These are phyloP conservation scores for Liodrosophila aerea DNA, from an alignment of 2,888 invertebrate genomes.

Conservation along the genomic window DNA sequence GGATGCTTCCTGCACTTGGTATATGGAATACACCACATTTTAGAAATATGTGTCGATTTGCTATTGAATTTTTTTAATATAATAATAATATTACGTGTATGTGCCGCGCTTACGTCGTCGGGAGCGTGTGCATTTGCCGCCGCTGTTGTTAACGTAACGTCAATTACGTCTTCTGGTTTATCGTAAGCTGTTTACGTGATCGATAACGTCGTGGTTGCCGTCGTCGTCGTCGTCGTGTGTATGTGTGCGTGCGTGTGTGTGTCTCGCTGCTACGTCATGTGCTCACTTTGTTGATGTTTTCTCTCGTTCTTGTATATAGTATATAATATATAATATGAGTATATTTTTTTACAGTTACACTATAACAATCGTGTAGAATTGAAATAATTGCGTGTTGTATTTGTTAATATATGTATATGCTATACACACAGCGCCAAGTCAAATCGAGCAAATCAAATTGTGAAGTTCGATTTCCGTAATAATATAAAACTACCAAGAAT, in stretches of 20 bases:
- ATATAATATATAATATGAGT: constrained; percentile 15
- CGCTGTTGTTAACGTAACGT: constrained; percentile 53
- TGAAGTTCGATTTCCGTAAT: not conserved
- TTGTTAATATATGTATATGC: constrained; percentile 39
- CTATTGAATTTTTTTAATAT: constrained; percentile 22
- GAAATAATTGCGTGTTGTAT: constrained; percentile 54
- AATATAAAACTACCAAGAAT: not conserved
- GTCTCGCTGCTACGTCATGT: constrained; percentile 43
- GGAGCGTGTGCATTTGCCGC: constrained; percentile 47
- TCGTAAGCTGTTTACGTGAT: constrained; percentile 35
- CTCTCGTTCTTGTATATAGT: not conserved
- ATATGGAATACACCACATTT: constrained; percentile 10
- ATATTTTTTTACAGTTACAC: constrained; percentile 54
- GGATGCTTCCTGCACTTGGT: constrained; percentile 5
- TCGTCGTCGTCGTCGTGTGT: constrained; percentile 12
- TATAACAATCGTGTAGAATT: constrained; percentile 55
- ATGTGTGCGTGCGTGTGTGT: too few relatives aligned
- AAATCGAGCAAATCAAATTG: constrained; percentile 20
- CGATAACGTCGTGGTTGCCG: constrained; percentile 17
- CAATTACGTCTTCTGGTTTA: constrained; percentile 31
- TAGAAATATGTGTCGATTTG: constrained; percentile 9
- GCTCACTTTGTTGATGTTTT: constrained; percentile 41
- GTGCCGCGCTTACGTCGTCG: constrained; percentile 31
- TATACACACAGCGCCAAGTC: constrained; percentile 27
- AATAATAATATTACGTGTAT: constrained; percentile 43